These are phyloP conservation scores for Hydrozoanthus tunicans DNA, from an alignment of 64 coral and sea anemone genomes.

Conservation along the genomic window DNA sequence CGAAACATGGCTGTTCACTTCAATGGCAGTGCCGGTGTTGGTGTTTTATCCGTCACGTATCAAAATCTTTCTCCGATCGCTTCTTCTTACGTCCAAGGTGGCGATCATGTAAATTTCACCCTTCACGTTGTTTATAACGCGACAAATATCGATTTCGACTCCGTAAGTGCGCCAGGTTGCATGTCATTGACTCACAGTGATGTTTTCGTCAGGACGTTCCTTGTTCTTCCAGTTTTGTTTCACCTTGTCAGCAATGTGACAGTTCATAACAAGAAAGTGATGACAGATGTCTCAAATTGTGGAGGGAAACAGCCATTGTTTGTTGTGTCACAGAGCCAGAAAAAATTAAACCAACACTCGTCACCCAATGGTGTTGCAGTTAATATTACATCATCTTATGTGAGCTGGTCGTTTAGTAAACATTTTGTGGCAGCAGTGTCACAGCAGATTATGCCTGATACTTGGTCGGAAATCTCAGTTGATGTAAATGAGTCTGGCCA, in stretches of 20 bases:
- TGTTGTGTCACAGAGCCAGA: not conserved
- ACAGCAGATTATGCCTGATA: slow-evolving; percentile 33
- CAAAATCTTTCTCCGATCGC: slow-evolving; percentile 8
- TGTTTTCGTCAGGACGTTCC: slow-evolving; percentile 36
- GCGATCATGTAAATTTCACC: slow-evolving; percentile 66
- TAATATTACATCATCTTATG: slow-evolving; percentile 63
- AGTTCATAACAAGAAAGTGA: slow-evolving; percentile 1
- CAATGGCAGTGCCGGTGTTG: slow-evolving; percentile 23
- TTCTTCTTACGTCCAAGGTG: slow-evolving; percentile 52
- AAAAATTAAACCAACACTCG: not conserved
- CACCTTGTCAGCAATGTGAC: slow-evolving; percentile 37
- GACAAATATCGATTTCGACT: slow-evolving; percentile 2
- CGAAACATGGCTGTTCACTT: not conserved
- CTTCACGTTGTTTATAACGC: slow-evolving; percentile 65
- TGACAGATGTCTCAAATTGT: slow-evolving; percentile 75
- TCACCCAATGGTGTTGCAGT: slow-evolving; percentile 14
- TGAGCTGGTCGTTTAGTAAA: slow-evolving; percentile 63
- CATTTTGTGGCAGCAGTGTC: slow-evolving; percentile 41
- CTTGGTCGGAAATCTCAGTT: slow-evolving; percentile 47
- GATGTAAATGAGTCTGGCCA: slow-evolving; percentile 14
- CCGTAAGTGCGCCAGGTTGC: slow-evolving; percentile 62
- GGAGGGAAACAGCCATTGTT: slow-evolving; percentile 28
- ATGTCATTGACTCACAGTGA: not conserved
- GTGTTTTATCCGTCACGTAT: not conserved
- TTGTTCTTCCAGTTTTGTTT: slow-evolving; percentile 63